Percentiles rank a stretch among this genome's conserved stretches.
These are phyloP conservation scores for Chelonia mydas DNA, from an alignment of 2,797 vertebrate genomes.

Conservation along the genomic window DNA sequence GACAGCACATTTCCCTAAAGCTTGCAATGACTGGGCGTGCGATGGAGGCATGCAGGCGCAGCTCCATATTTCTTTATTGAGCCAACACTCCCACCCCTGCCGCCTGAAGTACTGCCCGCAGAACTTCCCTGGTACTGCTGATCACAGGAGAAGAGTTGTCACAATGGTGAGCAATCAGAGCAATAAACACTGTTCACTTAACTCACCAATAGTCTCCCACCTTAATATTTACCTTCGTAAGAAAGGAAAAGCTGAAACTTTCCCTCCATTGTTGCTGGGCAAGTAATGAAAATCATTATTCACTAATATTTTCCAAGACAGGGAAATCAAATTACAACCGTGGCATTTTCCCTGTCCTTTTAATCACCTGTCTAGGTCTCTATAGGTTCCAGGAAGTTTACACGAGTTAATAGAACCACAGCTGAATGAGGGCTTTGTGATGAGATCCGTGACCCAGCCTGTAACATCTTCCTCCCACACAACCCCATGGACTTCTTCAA, in stretches of 20 bases:
- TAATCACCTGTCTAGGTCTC: accelerated
- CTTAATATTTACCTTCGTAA: not conserved
- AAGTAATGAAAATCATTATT: not conserved
- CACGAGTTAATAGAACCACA: not conserved
- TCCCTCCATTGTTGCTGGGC: not conserved
- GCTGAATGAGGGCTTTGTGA: not conserved
- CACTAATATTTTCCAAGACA: not conserved
- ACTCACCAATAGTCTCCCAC: not conserved
- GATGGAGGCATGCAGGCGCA: not conserved
- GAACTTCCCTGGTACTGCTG: not conserved
- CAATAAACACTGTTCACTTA: not conserved
- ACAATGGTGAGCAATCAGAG: not conserved
- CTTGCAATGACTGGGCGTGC: not conserved
- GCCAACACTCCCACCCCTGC: not conserved
- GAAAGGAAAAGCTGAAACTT: not conserved
- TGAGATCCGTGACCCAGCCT: accelerated
- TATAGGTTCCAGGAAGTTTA: not conserved
- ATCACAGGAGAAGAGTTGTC: not conserved
- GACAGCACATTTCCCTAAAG: not conserved
- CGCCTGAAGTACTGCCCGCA: not conserved
- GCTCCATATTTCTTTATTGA: not conserved
- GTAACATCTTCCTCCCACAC: accelerated
- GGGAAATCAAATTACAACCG: not conserved
- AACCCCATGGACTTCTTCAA: not conserved
- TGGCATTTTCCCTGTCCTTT: not conserved